phyloP scores from a whole-genome alignment of 2,888 invertebrate genomes.

The Orthosia cruda region DNA sequence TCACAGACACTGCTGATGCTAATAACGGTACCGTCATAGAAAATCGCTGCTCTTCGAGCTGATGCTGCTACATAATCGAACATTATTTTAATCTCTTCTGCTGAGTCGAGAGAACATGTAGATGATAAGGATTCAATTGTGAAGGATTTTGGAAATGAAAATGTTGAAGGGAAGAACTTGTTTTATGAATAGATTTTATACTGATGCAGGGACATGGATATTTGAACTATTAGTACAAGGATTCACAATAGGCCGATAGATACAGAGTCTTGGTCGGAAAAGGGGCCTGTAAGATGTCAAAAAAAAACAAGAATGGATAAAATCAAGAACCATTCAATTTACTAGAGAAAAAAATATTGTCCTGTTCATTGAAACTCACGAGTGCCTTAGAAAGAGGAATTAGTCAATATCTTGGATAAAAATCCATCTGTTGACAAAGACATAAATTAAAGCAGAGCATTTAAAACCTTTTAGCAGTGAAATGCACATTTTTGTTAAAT shows the following conservation, averaged over 20 bases:
- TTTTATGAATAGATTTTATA: too few species aligned
- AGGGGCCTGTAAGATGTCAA: too few species aligned
- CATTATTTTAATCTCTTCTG: constrained; percentile 61
- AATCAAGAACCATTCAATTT: background rate
- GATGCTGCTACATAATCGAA: constrained; percentile 58
- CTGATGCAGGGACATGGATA: too few species aligned
- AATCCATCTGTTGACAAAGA: background rate
- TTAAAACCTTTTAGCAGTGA: constrained; percentile 6
- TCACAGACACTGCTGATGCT: constrained; percentile 45
- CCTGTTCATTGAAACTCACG: background rate
- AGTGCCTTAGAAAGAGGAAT: background rate
- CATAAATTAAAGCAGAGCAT: background rate
- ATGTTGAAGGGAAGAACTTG: background rate
- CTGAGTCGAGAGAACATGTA: constrained; percentile 33
- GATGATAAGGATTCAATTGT: constrained; percentile 32
- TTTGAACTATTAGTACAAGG: too few species aligned
- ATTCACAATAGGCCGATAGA: too few species aligned
- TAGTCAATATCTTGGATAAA: background rate
- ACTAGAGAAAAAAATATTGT: background rate
- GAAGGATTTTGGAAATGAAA: background rate
- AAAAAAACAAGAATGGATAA: too few species aligned
- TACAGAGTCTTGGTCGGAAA: too few species aligned
- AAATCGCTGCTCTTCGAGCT: constrained; percentile 53
- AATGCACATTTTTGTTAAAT: constrained; percentile 10
- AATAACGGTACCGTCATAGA: constrained; percentile 44